Conservation (phyloP, 2,888 invertebrate genomes). For the Thecophora atra region DNA sequence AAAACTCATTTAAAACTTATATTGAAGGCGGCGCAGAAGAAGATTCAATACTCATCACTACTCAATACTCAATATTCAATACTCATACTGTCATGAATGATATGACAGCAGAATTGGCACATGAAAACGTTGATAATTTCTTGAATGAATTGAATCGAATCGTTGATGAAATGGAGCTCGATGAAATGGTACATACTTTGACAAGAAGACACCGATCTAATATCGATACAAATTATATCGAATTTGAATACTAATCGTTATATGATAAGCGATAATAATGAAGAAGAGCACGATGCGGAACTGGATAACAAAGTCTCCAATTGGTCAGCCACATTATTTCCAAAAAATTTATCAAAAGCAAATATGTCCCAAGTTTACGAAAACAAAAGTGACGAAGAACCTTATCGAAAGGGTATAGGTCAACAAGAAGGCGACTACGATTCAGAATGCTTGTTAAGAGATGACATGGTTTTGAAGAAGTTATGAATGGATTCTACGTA, state of each 20-base stretch:
- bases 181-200: not conserved
- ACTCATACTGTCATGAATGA: constrained; percentile 56
- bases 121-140: constrained; percentile 39
- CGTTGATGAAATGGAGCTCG: constrained; percentile 23
- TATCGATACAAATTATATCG: constrained; percentile 1
- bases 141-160: constrained; percentile 44
- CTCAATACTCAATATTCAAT: constrained; percentile 37
- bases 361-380: constrained; percentile 56
- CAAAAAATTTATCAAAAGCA: constrained; percentile 49
- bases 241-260: constrained; percentile 40
- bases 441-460: constrained; percentile 35
- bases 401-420: constrained; percentile 13
- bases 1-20: not conserved
- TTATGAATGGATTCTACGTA: constrained; percentile 12
- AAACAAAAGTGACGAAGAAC: constrained; percentile 38
- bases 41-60: no score
- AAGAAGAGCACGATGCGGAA: constrained; percentile 54
- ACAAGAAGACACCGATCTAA: constrained; percentile 1
- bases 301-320: constrained; percentile 52
- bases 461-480: constrained; percentile 6
- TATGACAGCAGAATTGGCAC: constrained; percentile 55
- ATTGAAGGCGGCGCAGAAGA: not conserved
- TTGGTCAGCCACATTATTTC: constrained; percentile 57
- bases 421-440: constrained; percentile 39
- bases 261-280: constrained; percentile 52